A percentile compares a stretch with the other conserved stretches of the same genome.
Conservation (phyloP, 2,797 vertebrate genomes). For the Avahi laniger region DNA sequence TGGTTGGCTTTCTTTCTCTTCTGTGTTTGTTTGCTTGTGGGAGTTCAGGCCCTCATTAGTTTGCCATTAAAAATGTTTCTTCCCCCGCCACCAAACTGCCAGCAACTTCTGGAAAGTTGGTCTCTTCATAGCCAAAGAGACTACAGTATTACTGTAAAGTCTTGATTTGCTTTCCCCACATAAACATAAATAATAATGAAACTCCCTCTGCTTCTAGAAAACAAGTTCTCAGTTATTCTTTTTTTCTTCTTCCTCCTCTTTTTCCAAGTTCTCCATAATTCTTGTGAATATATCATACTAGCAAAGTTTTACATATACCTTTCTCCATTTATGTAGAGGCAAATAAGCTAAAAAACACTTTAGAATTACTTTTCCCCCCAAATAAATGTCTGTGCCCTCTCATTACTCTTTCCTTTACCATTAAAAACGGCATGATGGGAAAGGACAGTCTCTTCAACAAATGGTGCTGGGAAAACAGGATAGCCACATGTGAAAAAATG, state of each 20-base stretch:
- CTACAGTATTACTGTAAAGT: neutral
- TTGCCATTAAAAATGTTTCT: conserved; percentile 10
- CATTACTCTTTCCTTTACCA: neutral
- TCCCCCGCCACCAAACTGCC: neutral
- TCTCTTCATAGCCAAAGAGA: neutral
- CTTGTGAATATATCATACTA: neutral
- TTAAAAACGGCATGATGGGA: neutral
- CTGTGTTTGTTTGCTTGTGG: neutral
- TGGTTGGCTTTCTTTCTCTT: neutral
- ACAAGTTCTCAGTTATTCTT: neutral
- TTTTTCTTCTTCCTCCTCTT: neutral
- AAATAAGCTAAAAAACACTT: neutral
- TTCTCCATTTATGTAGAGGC: neutral
- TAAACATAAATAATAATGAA: neutral
- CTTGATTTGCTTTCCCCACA: neutral
- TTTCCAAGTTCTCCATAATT: neutral
- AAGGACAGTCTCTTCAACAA: conserved; percentile 9
- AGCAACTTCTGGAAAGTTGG: neutral
- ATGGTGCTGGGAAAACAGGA: neutral
- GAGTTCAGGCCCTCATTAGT: neutral
- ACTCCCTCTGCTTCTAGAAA: neutral
- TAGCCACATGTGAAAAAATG: neutral
- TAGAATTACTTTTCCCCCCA: neutral
- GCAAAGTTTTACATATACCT: neutral
- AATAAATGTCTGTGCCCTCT: neutral